Evolutionary conservation across 2,888 invertebrate species (phyloP).

Genomic region (Eristalis arbustorum): DNA sequence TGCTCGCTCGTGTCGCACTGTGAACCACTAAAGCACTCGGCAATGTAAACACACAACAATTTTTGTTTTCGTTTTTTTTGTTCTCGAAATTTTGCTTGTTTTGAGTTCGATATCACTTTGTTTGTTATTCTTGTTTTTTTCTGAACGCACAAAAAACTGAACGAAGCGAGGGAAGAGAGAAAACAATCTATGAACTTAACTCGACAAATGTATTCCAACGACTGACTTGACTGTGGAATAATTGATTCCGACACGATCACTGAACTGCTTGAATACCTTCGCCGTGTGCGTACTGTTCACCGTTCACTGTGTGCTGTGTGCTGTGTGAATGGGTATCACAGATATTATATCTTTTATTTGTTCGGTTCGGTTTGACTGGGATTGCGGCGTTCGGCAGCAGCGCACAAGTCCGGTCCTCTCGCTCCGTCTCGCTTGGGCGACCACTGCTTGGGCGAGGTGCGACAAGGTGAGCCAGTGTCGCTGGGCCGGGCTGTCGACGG

Average conservation of each 20-base stretch:
- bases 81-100: no score
- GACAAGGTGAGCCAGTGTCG: background rate
- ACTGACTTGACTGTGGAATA: constrained; percentile 73
- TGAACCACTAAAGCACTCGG: background rate
- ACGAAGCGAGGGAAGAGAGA: constrained; percentile 31
- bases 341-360: constrained; percentile 37
- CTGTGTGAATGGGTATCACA: constrained; percentile 30
- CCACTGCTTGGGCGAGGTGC: constrained; percentile 1
- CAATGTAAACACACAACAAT: background rate
- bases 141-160: background rate
- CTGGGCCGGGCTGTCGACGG: constrained; percentile 37
- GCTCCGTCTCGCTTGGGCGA: constrained; percentile 53
- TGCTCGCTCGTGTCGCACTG: background rate
- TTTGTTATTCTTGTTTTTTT: background rate
- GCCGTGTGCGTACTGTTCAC: constrained; percentile 29
- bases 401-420: constrained; percentile 73
- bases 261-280: constrained; percentile 55
- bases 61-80: background rate
- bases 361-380: constrained; percentile 63
- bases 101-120: background rate
- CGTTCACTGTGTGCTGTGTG: no score
- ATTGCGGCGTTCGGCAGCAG: background rate
- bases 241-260: constrained; percentile 72
- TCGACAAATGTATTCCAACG: constrained; percentile 72
- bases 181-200: constrained; percentile 66